These are phyloP conservation scores for Gymnoscopelus microlampas DNA, from an alignment of 2,797 vertebrate genomes.

Conservation along the genomic window DNA sequence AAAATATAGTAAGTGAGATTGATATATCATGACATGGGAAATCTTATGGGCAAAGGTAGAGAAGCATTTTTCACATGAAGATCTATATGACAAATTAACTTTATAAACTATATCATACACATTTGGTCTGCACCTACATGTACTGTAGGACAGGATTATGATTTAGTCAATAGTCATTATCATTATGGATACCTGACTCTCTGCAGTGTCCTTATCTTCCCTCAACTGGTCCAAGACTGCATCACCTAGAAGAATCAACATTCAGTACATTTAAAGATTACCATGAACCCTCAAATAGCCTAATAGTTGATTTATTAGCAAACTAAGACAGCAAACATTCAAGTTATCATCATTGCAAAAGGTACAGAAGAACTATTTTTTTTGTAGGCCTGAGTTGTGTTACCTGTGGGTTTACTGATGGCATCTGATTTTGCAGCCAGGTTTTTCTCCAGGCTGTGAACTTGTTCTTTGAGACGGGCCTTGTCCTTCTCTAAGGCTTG, in stretches of 20 bases:
- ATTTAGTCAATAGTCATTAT: background rate
- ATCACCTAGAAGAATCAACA: constrained; percentile 79
- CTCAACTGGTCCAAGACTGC: constrained; percentile 77
- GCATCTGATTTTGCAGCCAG: constrained; percentile 78
- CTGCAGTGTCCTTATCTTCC: constrained; percentile 86
- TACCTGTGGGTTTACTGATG: constrained; percentile 80
- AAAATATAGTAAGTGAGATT: constrained; percentile 2
- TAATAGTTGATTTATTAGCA: background rate
- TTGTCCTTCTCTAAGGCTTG: constrained; percentile 91
- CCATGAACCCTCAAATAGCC: background rate
- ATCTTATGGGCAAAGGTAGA: constrained; percentile 16
- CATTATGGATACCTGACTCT: constrained; percentile 85
- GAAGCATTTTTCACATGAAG: constrained; percentile 41
- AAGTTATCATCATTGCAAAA: background rate
- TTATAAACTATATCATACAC: no score
- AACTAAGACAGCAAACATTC: background rate
- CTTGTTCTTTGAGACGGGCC: constrained; percentile 84
- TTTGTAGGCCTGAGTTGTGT: background rate
- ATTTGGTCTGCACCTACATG: no score
- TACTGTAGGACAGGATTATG: no score
- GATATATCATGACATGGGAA: background rate
- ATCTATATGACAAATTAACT: constrained; percentile 6
- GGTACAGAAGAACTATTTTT: background rate
- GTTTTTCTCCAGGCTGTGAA: constrained; percentile 89
- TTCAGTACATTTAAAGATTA: background rate